A percentile compares a stretch with the other conserved stretches of the same genome.
Evolutionary conservation across 2,113 vertebrate species (phyloP).

Genomic region (Platichthys flesus): DNA sequence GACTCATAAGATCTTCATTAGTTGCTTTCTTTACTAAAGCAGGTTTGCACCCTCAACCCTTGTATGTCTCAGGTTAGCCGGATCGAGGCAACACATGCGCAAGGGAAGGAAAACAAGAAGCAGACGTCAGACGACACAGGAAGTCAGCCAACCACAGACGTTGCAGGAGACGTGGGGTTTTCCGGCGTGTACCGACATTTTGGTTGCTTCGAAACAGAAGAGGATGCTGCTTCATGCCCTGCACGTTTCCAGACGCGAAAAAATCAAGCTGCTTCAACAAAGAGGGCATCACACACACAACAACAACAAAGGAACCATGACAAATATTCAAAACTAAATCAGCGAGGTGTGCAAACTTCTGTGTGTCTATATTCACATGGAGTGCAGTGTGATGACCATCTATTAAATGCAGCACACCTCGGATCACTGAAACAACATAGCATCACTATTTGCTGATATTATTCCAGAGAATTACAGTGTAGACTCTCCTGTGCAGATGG

Average conservation of each 20-base stretch:
- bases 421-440: not conserved
- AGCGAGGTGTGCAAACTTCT: not conserved
- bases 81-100: not conserved
- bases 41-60: not conserved
- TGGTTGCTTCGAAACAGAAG: conserved; percentile 13
- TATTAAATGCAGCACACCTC: conserved; percentile 4
- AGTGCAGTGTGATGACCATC: not conserved
- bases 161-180: conserved; percentile 30
- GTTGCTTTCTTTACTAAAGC: not conserved
- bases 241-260: not conserved
- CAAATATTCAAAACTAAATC: not conserved
- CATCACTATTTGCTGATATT: conserved; percentile 1
- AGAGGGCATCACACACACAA: not conserved
- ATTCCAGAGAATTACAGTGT: not conserved
- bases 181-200: conserved; percentile 29
- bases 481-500: conserved; percentile 29
- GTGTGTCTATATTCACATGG: not conserved
- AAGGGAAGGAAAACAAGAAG: not conserved
- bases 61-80: not conserved
- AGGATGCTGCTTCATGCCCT: conserved; percentile 41
- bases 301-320: not conserved
- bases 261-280: not conserved
- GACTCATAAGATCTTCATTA: not conserved
- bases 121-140: conserved; percentile 50
- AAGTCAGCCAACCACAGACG: conserved; percentile 63